phyloP scores from a whole-genome alignment of 1,140 invertebrate species.

The Drosophila simulans region DNA sequence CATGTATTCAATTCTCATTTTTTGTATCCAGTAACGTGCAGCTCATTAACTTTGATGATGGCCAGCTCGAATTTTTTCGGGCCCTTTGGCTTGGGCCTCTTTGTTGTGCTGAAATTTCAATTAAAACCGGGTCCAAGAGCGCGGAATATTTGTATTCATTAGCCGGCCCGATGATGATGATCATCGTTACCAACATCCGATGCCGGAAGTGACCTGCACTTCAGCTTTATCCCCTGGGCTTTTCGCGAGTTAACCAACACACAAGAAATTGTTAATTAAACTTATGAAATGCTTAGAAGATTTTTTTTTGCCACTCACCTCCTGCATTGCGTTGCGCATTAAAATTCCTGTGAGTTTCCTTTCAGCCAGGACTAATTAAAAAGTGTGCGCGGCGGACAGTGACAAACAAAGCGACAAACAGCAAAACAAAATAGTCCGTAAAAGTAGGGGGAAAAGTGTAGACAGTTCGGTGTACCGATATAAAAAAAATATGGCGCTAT shows the following conservation, averaged over 20 bases:
- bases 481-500: conserved; percentile 37
- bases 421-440: conserved; percentile 43
- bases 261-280: conserved; percentile 71
- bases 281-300: conserved; percentile 70
- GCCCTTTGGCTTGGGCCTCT: conserved; percentile 18
- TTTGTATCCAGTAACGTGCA: conserved; percentile 35
- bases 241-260: conserved; percentile 34
- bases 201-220: conserved; percentile 75
- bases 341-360: conserved; percentile 42
- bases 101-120: conserved; percentile 64
- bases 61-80: conserved; percentile 27
- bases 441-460: conserved; percentile 13
- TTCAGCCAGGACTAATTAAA: conserved; percentile 67
- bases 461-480: conserved; percentile 25
- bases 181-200: conserved; percentile 50
- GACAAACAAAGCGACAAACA: conserved; percentile 52
- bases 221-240: conserved; percentile 36
- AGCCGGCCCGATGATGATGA: conserved; percentile 32
- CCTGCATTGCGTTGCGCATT: conserved; percentile 11
- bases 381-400: conserved; percentile 37
- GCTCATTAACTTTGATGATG: conserved; percentile 76
- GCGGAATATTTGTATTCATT: conserved; percentile 75
- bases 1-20: conserved; percentile 28
- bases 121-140: conserved; percentile 50
- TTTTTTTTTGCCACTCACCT: conserved; percentile 3